Evolutionary conservation across 2,888 invertebrate species (phyloP), one percentile per base, ranked within the genome.

Genomic region (Andrena chrysosceles): DNA sequence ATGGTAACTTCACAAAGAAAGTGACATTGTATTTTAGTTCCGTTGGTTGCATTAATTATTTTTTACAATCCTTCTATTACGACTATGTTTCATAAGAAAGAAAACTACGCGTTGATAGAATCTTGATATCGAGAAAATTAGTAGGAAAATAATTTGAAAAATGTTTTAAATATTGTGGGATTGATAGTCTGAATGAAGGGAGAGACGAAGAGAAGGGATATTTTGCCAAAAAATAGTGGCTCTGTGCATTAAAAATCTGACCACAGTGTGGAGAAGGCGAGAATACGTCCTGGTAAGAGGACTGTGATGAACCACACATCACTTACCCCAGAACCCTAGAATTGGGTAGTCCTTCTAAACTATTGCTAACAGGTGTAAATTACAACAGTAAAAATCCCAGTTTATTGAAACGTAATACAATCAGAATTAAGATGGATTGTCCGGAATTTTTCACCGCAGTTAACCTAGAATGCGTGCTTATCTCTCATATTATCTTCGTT

Each of bases 391-490:
- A 29, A 23, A 6, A 54, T 16, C 13, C 20, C 49, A n/a, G 49
- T 10, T 72, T 68, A 49, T 68, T 68, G 68, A 73, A 59, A 63
- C 42, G 66, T 62, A 33, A 10, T 23, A 33, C 42, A 23, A 4
- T 23, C 66, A 75, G 13, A 31, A 52, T 75, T 62, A 75, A 69
- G 62, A 42, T 42, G 33, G 62, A 68, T 68, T 29, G 42, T 35
- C 52, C 16, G 73, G 42, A 69, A 60, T 80, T 87, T 77, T 84
- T 85, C 80, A 80, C 77, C 83, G 84, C 74, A 84, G 86, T 89
- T 89, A 89, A 89, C 89, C 87, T 80, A 89, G 89, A 86, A 87
- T 89, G 81, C 84, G 72, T 67, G 66, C 60, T 64, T 63, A 81
- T 85, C 77, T 85, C 60, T 33, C 52, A 56, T 26, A 54, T 77